Evolutionary conservation across 2,797 vertebrate genomes (phyloP), one percentile per base, ranked within the genome.

Genomic region (Neomorphus geoffroyi): DNA sequence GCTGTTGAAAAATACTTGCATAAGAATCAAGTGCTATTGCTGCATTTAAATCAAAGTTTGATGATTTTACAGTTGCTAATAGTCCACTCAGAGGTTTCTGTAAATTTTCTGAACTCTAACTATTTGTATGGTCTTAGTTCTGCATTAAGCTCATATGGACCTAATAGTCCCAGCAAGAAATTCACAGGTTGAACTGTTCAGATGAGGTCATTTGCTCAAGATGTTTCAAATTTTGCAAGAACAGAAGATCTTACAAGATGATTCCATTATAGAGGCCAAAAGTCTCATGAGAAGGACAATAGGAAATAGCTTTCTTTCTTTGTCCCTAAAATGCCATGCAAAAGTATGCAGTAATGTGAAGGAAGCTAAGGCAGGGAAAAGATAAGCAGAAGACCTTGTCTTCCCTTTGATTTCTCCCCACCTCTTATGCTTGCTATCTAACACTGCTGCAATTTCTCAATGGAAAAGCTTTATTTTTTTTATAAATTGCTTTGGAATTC

Each of bases 151-250:
- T 93, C 78, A 66, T 53, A 48, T 41, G 71, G 71, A 80, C 54
- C 51, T 80, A 80, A 80, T 50, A 83, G 58, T 81, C 16, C 19
- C 5, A 0, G 66, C 15, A 75, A 65, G 84, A 71, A 79, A 77
- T 85, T 70, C 12, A 2, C 66, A 79, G 57, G 46, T 53, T 71
- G 92, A 84, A 75, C 39, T 65, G 13, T 21, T 85, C 80, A 80
- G 73, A 86, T 86, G 91, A 94, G 78, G 60, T 92, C 48, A 91
- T 93, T 85, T 79, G 35, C 35, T 88, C 79, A 90, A 80, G 80
- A 72, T 82, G 67, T 67, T 93, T 93, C 86, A 91, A 16, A 73
- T 89, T 86, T 90, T 74, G 51, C 28, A 95, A 70, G 51, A 74
- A 71, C n/a, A 62, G 53, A 86, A 79, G 46, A 58, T 35, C 43